phyloP scores from a whole-genome alignment of 2,888 invertebrate species.

The Hydriomena furcata region DNA sequence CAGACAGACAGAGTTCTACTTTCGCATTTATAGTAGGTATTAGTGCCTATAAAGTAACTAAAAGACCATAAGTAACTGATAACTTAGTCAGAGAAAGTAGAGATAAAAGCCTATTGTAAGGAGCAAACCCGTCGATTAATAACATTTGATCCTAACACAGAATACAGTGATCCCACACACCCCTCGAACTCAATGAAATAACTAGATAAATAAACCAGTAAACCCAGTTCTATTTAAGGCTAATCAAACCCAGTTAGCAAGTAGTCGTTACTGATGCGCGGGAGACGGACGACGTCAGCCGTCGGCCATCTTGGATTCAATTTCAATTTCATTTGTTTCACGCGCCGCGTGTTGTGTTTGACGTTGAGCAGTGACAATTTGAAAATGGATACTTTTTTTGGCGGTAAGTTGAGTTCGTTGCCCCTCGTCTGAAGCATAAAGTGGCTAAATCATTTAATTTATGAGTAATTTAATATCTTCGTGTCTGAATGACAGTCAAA shows the following conservation, averaged over 20 bases:
- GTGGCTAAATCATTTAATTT: constrained; percentile 19
- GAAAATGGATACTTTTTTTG: constrained; percentile 58
- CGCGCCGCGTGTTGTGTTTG: constrained; percentile 68
- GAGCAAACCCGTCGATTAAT: constrained; percentile 9
- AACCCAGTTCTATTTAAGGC: constrained; percentile 82
- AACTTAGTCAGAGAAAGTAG: no score
- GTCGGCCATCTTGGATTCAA: constrained; percentile 62
- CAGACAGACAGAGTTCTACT: no score
- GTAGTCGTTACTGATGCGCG: constrained; percentile 79
- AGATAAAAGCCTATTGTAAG: neutral
- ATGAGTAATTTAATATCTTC: constrained; percentile 7
- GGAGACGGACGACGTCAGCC: constrained; percentile 59
- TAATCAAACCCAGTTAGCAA: constrained; percentile 86
- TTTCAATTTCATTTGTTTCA: constrained; percentile 62
- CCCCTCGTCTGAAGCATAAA: constrained; percentile 6
- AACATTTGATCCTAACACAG: constrained; percentile 47
- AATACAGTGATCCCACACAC: constrained; percentile 63
- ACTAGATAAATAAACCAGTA: constrained; percentile 81
- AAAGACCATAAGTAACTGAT: no score
- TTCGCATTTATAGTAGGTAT: no score
- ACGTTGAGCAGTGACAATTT: constrained; percentile 70
- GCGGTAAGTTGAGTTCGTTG: constrained; percentile 42
- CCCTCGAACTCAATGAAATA: constrained; percentile 79
- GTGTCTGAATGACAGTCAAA: constrained; percentile 14
- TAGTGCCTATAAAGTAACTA: no score